These are phyloP conservation scores for Vultur gryphus DNA, from an alignment of 2,797 vertebrate genomes.

Conservation along the genomic window DNA sequence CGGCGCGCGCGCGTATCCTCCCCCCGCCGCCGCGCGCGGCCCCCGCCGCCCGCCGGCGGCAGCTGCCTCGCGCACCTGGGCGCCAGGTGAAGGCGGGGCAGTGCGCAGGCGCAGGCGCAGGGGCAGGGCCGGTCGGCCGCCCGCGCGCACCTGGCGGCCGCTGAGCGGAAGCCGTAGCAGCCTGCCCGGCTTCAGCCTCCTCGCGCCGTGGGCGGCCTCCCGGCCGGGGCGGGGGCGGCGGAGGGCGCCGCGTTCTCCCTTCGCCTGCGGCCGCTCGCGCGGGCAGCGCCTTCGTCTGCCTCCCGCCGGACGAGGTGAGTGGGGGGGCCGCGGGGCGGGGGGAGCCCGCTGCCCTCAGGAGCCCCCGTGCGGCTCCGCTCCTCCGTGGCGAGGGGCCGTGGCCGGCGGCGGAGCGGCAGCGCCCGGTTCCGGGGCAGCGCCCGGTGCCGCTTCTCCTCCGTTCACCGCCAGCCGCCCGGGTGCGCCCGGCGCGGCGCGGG, in stretches of 20 bases:
- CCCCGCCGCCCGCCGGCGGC: not conserved
- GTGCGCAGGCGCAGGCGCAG: conserved; percentile 60
- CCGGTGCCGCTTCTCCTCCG: not conserved
- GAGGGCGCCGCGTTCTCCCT: too few relatives aligned
- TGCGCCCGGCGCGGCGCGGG: not conserved
- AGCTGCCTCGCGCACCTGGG: conserved; percentile 58
- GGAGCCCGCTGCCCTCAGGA: not conserved
- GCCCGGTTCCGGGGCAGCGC: not conserved
- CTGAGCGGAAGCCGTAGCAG: not conserved
- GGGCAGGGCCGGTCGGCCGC: not conserved
- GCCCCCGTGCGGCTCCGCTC: not conserved
- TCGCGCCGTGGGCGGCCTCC: not conserved
- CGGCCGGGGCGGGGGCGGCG: not conserved
- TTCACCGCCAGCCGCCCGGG: not conserved
- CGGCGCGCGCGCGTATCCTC: not conserved
- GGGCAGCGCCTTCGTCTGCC: not conserved
- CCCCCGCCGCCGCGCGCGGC: not conserved
- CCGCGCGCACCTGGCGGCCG: conserved; percentile 66
- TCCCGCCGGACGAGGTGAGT: not conserved
- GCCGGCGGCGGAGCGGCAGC: not conserved
- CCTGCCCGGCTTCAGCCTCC: not conserved
- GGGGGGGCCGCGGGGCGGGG: not conserved
- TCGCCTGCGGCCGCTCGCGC: not conserved
- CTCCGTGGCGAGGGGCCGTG: not conserved
- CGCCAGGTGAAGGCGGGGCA: conserved; percentile 62